These are phyloP conservation scores for Sterrhoptilus dennistouni DNA, from an alignment of 2,113 vertebrate species.

Conservation along the genomic window DNA sequence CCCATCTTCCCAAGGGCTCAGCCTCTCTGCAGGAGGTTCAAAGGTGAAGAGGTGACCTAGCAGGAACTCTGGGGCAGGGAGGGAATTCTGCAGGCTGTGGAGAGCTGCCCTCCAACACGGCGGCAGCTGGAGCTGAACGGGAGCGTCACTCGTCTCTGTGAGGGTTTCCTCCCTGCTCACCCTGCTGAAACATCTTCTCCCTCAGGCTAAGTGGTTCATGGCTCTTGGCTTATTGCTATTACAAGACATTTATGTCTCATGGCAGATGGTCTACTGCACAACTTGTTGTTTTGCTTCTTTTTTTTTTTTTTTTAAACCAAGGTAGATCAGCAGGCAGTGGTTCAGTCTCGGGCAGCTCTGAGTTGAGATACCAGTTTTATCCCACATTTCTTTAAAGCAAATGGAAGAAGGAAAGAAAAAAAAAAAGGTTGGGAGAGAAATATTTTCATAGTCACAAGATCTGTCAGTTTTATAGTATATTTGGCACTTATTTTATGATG, in stretches of 20 bases:
- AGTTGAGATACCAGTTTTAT: not conserved
- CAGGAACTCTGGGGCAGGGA: not conserved
- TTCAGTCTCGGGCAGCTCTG: not conserved
- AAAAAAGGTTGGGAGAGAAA: not conserved
- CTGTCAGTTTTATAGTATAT: not conserved
- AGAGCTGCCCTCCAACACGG: not conserved
- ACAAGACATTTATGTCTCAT: conserved; percentile 29
- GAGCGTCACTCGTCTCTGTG: not conserved
- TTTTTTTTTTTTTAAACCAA: not conserved
- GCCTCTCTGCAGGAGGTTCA: not conserved
- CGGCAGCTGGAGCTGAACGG: not conserved
- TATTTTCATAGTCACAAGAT: not conserved
- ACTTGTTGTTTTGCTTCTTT: not conserved
- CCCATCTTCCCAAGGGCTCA: not conserved
- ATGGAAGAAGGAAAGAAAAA: not conserved
- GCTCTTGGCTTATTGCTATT: conserved; percentile 44
- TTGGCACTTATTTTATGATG: not conserved
- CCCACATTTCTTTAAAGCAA: not conserved
- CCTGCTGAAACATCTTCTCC: conserved; percentile 24
- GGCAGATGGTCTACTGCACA: conserved; percentile 32
- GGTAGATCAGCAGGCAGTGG: not conserved
- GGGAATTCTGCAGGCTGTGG: not conserved
- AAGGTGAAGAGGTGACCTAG: not conserved
- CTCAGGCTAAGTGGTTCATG: conserved; percentile 38
- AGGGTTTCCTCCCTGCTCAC: conserved; percentile 10